Base-by-base conservation (phyloP, 30 jellyfish, hydroid and myxozoan species). In the Aurelia sp. region DNA sequence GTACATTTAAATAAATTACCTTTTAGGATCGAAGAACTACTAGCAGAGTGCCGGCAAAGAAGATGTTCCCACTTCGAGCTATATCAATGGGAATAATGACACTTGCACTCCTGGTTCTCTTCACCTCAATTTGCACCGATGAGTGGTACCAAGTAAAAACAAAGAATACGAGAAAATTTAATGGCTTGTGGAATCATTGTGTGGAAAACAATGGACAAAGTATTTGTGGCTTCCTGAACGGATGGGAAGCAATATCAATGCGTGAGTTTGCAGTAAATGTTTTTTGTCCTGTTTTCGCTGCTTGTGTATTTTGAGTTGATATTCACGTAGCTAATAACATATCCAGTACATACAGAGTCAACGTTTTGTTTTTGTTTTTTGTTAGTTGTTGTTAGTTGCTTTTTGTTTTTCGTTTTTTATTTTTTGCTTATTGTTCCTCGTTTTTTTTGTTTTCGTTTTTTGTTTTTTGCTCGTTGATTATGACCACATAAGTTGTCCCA, bases 171-270 rank as follows among this genome's bases (percentile, higher is more conserved):
- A 59, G 93, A 47, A 72, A 84, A 57, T 72, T 72, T 67, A 84
- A 72, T 55, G 96, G 96, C 16, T 87, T 88, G 58, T 88, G 96
- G 96, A 88, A 88, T 59, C 89, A 71, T 16, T 88, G 96, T 51
- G 70, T 73, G 5, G 82, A 84, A 22, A 7, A 57, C 52, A 47
- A 62, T 8, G 93, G 93, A 9, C 20, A 74, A 52, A 74, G 59
- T 38, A 84, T 67, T 0, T 84, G 93, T 76, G 74, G 59, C 9
- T 84, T 84, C 22, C 76, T 84, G 6, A 50, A 76, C 4, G 93
- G 88, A 38, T 84, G 93, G 93, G 73, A 84, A 41, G 75, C 93
- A 38, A 84, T 84, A 11, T 62, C 88, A 72, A 38, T 59, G 53
- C 87, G 93, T 84, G 41, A 27, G 86, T 75, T 38, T 7, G 9